Percentiles rank a stretch among this genome's conserved stretches.
Evolutionary conservation across 2,797 vertebrate species (phyloP).

Genomic region (Cephalopachus bancanus): DNA sequence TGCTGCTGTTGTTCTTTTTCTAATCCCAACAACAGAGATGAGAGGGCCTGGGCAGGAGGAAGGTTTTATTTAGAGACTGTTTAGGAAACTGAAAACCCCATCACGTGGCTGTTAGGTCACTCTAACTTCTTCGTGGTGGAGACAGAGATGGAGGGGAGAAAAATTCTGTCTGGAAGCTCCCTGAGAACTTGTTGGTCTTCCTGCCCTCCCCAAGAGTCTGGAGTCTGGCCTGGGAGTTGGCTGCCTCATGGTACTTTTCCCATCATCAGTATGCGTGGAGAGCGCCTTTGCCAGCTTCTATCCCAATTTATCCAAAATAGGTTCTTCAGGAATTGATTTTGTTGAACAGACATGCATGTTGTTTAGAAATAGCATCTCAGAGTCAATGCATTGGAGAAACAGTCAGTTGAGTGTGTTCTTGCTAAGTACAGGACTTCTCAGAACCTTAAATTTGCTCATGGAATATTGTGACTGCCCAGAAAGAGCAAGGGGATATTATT

Average conservation of each 20-base stretch:
- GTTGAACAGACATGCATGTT: neutral
- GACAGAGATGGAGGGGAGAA: neutral
- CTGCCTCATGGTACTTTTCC: rapidly evolving
- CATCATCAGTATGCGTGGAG: neutral
- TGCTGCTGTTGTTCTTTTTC: constrained; percentile 55
- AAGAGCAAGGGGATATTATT: neutral
- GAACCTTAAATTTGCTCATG: neutral
- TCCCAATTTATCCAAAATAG: neutral
- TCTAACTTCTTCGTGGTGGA: neutral
- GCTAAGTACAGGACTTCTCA: neutral
- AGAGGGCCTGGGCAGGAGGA: neutral
- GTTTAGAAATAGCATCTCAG: neutral
- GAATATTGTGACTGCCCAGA: neutral
- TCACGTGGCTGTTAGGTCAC: neutral
- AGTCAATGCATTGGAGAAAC: neutral
- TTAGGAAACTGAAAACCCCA: neutral
- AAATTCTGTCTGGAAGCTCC: neutral
- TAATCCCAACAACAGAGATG: constrained; percentile 31
- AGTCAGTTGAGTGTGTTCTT: neutral
- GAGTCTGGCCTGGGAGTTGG: neutral
- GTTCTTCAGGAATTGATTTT: neutral
- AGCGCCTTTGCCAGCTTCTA: neutral
- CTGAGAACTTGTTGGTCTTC: no score
- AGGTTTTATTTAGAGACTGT: neutral
- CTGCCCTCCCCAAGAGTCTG: neutral